Evolutionary conservation across 2,888 invertebrate genomes (phyloP), one percentile per base, ranked within the genome.

Genomic region (Drosophila aldrichi): DNA sequence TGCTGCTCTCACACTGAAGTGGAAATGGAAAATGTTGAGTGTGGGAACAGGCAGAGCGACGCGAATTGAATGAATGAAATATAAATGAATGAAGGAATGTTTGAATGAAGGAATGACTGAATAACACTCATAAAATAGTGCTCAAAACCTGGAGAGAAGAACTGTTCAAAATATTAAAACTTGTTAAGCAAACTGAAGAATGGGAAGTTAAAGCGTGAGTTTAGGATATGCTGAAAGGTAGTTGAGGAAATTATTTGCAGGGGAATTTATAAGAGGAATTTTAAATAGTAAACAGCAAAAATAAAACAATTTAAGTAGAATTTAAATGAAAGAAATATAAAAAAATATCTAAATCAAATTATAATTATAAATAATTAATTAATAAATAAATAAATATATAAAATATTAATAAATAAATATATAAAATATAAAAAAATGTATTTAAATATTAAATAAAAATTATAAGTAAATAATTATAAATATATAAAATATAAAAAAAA

Each of bases 21-120:
- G 60, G 60, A 40, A 73, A 57, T 63, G 18, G 25, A 58, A 46
- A 49, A 49, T 20, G 52, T 38, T 2, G 52, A 52, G 49, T 20
- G 49, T n/a, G 49, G 18, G 18, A n/a, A 32, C 32, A 7, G n/a
- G 7, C 18, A 6, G 40, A 20, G n/a, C 48, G 52, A 46, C 29
- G 40, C 44, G 44, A 57, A 34, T 32, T 32, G 49, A 32, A 49
- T 49, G 49, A 49, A 49, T 34, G 49, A 32, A 34, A 49, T 8
- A 49, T 34, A 14, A 8, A 34, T 34, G 49, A 49, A 49, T 60
- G 57, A 64, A 44, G 20, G 44, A 41, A 38, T 56, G 48, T 20
- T 29, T 48, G 56, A 59, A 59, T 32, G 41, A 29, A 43, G 5
- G 55, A 56, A 36, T 54, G 69, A 18, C 46, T 58, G 44, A 46